phyloP scores from a whole-genome alignment of 2,797 vertebrate genomes.

The Macropus fuliginosus region DNA sequence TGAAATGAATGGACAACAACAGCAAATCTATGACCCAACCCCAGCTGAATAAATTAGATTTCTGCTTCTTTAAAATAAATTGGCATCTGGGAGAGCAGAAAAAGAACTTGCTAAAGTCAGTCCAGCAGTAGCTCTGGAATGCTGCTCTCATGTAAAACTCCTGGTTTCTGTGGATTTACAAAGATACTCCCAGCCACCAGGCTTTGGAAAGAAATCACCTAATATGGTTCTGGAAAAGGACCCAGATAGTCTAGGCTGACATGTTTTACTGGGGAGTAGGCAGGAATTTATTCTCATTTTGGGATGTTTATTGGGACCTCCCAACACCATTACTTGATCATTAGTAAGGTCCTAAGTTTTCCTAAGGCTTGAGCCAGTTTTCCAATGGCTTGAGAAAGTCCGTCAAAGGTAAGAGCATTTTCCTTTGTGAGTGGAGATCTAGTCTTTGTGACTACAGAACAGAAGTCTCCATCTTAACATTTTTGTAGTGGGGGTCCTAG shows the following conservation, averaged over 20 bases:
- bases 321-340: neutral
- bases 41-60: neutral
- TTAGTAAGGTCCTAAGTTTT: neutral
- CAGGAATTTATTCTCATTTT: neutral
- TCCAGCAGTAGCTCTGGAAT: slow-evolving; percentile 69
- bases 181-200: slow-evolving; percentile 54
- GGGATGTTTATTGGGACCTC: neutral
- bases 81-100: slow-evolving; percentile 72
- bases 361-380: neutral
- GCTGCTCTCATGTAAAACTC: slow-evolving; percentile 67
- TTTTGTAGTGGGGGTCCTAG: neutral
- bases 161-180: slow-evolving; percentile 51
- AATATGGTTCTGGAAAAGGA: slow-evolving; percentile 82
- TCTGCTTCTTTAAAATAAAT: slow-evolving; percentile 69
- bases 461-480: neutral
- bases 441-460: neutral
- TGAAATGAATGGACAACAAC: neutral
- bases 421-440: neutral
- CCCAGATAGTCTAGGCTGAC: slow-evolving; percentile 58
- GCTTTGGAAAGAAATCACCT: slow-evolving; percentile 78
- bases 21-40: neutral
- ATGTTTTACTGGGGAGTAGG: neutral
- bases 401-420: neutral
- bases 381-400: neutral
- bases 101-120: slow-evolving; percentile 67